phyloP scores from a whole-genome alignment of 2,797 vertebrate species.

The Artibeus lituratus region DNA sequence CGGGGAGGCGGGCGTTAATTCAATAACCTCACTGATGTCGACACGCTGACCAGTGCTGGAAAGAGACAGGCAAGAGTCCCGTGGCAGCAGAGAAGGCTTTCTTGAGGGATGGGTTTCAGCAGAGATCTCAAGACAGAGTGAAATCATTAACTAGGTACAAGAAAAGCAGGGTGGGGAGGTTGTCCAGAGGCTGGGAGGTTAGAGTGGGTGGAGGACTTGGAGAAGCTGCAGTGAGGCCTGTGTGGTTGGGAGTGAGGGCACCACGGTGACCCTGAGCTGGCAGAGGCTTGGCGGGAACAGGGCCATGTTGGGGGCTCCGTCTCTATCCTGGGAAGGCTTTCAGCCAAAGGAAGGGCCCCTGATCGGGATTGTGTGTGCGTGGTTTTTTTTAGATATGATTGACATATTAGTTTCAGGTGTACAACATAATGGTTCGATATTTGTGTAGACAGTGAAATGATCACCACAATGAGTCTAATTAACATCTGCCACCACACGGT shows the following conservation, averaged over 20 bases:
- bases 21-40: accelerated
- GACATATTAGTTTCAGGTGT: not conserved
- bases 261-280: not conserved
- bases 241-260: not conserved
- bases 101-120: not conserved
- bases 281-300: not conserved
- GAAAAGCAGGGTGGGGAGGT: not conserved
- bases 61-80: not conserved
- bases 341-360: not conserved
- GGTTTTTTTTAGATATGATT: not conserved
- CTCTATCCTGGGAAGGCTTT: not conserved
- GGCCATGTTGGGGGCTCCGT: not conserved
- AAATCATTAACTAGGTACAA: not conserved
- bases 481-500: not conserved
- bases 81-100: not conserved
- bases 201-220: accelerated
- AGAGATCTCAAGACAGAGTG: not conserved
- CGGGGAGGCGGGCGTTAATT: not conserved
- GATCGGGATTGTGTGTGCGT: not conserved
- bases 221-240: not conserved
- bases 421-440: not conserved
- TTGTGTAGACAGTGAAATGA: not conserved
- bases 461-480: not conserved
- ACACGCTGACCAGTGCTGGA: not conserved
- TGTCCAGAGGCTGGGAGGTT: not conserved